Percentiles rank a stretch among this genome's conserved stretches.
These are phyloP conservation scores for Pseudolaguvia tuberculata DNA, from an alignment of 2,113 vertebrate species.

Conservation along the genomic window DNA sequence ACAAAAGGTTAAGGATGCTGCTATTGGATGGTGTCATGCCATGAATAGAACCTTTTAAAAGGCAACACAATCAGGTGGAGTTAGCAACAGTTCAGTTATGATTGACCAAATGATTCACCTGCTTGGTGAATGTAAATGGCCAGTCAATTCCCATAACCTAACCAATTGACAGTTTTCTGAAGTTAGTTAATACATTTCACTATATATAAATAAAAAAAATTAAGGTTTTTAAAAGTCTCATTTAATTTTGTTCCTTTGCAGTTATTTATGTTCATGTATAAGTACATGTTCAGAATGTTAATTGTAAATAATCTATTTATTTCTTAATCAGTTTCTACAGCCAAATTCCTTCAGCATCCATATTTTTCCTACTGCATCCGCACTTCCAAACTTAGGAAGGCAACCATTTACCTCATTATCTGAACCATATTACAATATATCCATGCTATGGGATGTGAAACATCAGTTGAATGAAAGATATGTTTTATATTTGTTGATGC, in stretches of 20 bases:
- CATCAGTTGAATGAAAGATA: slow-evolving; percentile 31
- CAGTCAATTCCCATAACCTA: not conserved
- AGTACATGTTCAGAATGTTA: not conserved
- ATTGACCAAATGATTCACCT: not conserved
- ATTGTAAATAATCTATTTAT: not conserved
- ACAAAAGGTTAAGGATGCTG: not conserved
- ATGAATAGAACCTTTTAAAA: too few species aligned
- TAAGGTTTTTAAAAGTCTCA: too few species aligned
- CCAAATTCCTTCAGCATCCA: not conserved
- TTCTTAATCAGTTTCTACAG: too few species aligned
- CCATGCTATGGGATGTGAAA: slow-evolving; percentile 15
- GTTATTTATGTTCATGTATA: too few species aligned
- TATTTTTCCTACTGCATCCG: not conserved
- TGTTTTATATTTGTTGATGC: slow-evolving; percentile 40
- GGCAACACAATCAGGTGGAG: too few species aligned
- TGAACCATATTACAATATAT: slow-evolving; percentile 25
- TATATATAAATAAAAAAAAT: too few species aligned
- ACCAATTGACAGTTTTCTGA: too few species aligned
- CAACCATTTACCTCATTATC: slow-evolving; percentile 5
- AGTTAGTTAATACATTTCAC: too few species aligned
- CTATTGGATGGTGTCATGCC: not conserved
- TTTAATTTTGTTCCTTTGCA: not conserved
- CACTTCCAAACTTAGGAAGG: not conserved
- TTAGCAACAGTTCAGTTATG: not conserved
- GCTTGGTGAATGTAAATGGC: not conserved